phyloP scores from a whole-genome alignment of 1,140 invertebrate species.

The Aphis gossypii region DNA sequence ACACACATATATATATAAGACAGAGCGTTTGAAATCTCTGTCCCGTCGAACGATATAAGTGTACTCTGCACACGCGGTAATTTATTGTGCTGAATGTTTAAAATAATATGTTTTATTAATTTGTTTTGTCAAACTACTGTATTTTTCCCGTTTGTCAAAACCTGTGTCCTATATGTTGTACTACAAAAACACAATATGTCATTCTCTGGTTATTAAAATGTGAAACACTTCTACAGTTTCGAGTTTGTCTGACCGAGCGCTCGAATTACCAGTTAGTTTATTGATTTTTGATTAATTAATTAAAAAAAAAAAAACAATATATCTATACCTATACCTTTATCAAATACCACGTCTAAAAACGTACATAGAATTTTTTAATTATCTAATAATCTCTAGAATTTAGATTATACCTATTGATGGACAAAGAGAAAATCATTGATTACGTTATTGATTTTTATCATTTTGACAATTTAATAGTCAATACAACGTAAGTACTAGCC shows the following conservation, averaged over 20 bases:
- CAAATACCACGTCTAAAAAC: background rate
- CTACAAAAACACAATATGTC: no score
- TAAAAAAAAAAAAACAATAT: background rate
- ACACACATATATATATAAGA: background rate
- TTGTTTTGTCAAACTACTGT: background rate
- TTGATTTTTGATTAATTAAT: background rate
- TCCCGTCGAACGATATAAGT: background rate
- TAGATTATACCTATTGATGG: background rate
- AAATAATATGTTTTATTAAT: background rate
- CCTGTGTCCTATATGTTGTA: background rate
- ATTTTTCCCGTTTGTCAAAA: background rate
- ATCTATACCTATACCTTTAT: background rate
- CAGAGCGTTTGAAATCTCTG: background rate
- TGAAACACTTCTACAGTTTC: background rate
- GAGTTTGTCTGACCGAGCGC: background rate
- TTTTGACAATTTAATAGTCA: background rate
- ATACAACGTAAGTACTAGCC: no score
- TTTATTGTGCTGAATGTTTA: background rate
- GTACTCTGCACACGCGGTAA: background rate
- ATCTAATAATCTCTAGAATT: background rate
- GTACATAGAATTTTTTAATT: background rate
- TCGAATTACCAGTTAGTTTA: background rate
- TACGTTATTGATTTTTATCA: background rate
- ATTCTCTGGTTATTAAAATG: background rate
- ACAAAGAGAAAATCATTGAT: background rate